Percentiles rank a stretch among this genome's conserved stretches.
Conservation (phyloP, 2,797 vertebrate genomes). For the Lepidocolaptes lacrymiger region DNA sequence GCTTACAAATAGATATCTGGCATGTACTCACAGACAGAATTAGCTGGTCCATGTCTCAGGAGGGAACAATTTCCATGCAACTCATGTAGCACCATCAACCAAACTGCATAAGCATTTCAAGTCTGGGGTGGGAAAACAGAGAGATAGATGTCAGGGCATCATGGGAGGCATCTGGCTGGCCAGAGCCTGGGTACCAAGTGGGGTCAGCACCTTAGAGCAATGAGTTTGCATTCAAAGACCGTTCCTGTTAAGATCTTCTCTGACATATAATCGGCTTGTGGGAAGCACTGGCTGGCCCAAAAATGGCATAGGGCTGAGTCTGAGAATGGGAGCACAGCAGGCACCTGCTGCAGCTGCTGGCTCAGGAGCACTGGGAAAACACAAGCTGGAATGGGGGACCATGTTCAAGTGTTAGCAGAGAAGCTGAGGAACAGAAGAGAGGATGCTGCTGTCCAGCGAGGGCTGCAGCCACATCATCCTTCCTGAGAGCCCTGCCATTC, state of each 20-base stretch:
- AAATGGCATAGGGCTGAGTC: not conserved
- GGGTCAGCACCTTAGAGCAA: not conserved
- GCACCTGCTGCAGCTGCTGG: not conserved
- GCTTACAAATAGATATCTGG: not conserved
- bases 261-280: not conserved
- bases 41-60: not conserved
- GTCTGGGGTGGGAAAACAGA: not conserved
- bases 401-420: rapidly evolving
- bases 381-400: rapidly evolving
- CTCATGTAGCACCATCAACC: not conserved
- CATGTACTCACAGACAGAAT: not conserved
- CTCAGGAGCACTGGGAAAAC: not conserved
- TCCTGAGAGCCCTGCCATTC: not conserved
- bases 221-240: not conserved
- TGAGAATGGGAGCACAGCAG: not conserved
- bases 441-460: not conserved
- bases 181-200: rapidly evolving
- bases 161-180: rapidly evolving
- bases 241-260: not conserved
- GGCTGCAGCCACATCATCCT: rapidly evolving
- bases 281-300: not conserved
- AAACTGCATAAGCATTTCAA: not conserved
- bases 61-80: not conserved
- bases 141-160: too few relatives aligned
- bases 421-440: not conserved